Evolutionary conservation across 2,113 vertebrate species (phyloP).

Genomic region (Monarcha castaneiventris): DNA sequence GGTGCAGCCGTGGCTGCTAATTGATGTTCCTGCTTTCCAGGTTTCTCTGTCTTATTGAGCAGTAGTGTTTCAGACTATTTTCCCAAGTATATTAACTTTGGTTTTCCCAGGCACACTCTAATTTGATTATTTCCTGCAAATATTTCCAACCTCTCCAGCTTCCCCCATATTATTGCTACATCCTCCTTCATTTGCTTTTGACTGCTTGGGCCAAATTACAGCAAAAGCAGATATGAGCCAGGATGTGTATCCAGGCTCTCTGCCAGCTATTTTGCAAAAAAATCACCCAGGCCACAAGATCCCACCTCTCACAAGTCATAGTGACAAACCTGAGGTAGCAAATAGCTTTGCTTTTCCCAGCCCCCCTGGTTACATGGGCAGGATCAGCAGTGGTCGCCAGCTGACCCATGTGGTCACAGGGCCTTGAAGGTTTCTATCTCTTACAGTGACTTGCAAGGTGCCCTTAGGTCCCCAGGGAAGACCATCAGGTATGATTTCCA

Average conservation of each 20-base stretch:
- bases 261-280: conserved; percentile 7
- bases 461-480: background rate
- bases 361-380: background rate
- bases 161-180: background rate
- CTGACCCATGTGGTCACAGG: background rate
- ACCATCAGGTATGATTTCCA: background rate
- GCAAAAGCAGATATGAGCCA: background rate
- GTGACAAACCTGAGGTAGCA: background rate
- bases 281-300: background rate
- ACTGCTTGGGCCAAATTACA: conserved; percentile 5
- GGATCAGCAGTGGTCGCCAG: rapidly evolving
- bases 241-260: background rate
- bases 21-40: background rate
- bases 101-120: background rate
- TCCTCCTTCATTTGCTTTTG: conserved; percentile 4
- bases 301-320: background rate
- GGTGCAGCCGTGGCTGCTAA: background rate
- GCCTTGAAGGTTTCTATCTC: background rate
- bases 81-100: background rate
- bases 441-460: background rate
- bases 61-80: background rate
- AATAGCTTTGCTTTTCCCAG: background rate
- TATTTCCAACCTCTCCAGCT: background rate
- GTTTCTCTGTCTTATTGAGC: background rate
- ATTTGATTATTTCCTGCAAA: background rate